Evolutionary conservation across 2,888 invertebrate species (phyloP), one percentile per base, ranked within the genome.

Genomic region (Lasioglossum marginatum): DNA sequence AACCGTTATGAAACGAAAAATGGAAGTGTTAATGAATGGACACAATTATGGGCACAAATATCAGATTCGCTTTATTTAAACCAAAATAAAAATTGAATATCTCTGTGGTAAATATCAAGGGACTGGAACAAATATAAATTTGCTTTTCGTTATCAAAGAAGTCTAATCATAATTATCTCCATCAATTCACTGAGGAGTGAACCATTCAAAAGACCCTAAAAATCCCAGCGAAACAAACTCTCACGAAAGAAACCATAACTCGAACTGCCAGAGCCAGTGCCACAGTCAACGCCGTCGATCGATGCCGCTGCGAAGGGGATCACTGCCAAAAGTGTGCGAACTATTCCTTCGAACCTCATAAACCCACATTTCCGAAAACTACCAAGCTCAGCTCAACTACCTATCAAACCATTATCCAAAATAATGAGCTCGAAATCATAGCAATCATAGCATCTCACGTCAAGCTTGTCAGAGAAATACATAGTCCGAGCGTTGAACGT

Each of bases 271-370:
- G n/a, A 48, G 48, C 57, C 57, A 57, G 57, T 57, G n/a, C 10
- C 57, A 57, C n/a, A 10, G 57, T 57, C n/a, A 57, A 57, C 57
- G 57, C 57, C 57, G 57, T 57, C n/a, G 57, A 57, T 57, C 57
- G n/a, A 57, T 60, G 60, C n/a, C 3, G 60, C 27, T 60, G 27
- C 60, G 27, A 60, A 14, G 12, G 27, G 60, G 27, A 27, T 60
- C 60, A 27, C 60, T 60, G 60, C 10, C 27, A 60, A n/a, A 57
- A 57, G n/a, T 10, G 57, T 57, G n/a, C 27, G 27, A 57, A 57
- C 27, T 4, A 4, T 14, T 2, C 27, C 27, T 14, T 60, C 12
- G 60, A 60, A 57, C 4, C 14, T 14, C 14, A 14, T 27, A 4
- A 60, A 14, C n/a, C 1, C 60, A 60, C 4, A n/a, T n/a, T 48